Percentiles rank a stretch among this genome's conserved stretches.
phyloP scores from a whole-genome alignment of 2,888 invertebrate genomes.

The Eurytoma californica region DNA sequence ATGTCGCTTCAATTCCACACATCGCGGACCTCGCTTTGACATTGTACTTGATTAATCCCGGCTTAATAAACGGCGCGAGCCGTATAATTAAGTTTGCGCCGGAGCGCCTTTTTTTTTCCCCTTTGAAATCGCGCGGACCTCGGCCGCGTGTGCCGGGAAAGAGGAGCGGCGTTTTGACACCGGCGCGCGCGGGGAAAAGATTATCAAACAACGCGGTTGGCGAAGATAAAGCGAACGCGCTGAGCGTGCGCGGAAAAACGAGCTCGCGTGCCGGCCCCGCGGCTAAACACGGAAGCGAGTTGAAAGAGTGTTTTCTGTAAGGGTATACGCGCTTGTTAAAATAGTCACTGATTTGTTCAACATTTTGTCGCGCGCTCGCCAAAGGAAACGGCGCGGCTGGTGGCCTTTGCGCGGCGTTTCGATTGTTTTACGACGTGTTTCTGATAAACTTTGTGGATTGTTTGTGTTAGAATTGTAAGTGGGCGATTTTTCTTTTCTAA shows the following conservation, averaged over 20 bases:
- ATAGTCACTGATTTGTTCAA: slow-evolving; percentile 1
- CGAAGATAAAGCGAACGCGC: background rate
- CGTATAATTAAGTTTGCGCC: slow-evolving; percentile 13
- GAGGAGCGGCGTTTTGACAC: background rate
- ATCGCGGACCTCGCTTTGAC: background rate
- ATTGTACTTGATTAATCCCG: slow-evolving; percentile 43
- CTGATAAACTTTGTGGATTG: no score
- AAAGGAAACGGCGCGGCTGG: no score
- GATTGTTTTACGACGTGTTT: no score
- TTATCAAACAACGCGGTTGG: background rate
- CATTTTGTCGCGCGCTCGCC: no score
- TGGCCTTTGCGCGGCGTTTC: no score
- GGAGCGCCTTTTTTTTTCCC: background rate
- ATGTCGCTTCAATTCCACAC: slow-evolving; percentile 19
- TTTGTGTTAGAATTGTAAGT: no score
- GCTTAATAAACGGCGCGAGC: slow-evolving; percentile 11
- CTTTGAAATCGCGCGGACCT: background rate
- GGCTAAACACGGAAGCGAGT: slow-evolving; percentile 7
- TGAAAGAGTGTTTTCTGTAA: background rate
- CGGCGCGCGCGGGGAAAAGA: background rate
- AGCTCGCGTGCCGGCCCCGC: background rate
- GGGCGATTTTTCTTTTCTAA: no score
- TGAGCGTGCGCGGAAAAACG: background rate
- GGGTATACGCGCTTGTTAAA: background rate
- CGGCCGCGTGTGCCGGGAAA: background rate